Evolutionary conservation across 2,888 invertebrate genomes (phyloP), one percentile per base, ranked within the genome.

Genomic region (Julus scandinavius): DNA sequence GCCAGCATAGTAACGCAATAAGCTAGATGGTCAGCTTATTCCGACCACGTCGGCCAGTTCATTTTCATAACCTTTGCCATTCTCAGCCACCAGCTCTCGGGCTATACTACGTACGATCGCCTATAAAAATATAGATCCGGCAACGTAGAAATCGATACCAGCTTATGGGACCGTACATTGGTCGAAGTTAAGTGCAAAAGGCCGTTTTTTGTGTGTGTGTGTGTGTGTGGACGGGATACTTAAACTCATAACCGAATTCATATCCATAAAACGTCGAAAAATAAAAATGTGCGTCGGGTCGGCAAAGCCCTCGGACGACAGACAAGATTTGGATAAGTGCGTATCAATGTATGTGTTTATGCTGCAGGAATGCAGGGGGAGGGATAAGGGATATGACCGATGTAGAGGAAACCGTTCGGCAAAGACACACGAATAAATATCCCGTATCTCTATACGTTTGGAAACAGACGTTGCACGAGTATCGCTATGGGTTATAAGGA

Each of bases 31-130:
- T 72, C 29, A 72, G 72, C 29, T 72, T 72, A 72, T 72, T 72
- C 72, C 72, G 72, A 72, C 72, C 72, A 72, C 72, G 72, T 72
- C 72, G 72, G 72, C 29, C 72, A 72, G 72, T 72, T 72, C 72
- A 72, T 72, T 72, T 72, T 72, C 72, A 72, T 72, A 72, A 72
- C 72, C 72, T 72, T 72, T 72, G 72, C 72, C 72, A 72, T 72
- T 72, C 72, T 72, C 72, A 20, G 29, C 29, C 41, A 45, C 41
- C 6, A 45, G 41, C 41, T 45, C 41, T 45, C 41, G 41, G 41
- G 41, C 41, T 45, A 45, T n/a, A n/a, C n/a, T 45, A 45, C 41
- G 41, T 45, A 45, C 41, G 41, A 45, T 45, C 72, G 72, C 72
- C 72, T 72, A 72, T 29, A 72, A 72, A 72, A 72, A 72, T 72